A percentile compares a stretch with the other conserved stretches of the same genome.
Evolutionary conservation across 2,888 invertebrate genomes (phyloP).

Genomic region (Oscheius myriophilus): DNA sequence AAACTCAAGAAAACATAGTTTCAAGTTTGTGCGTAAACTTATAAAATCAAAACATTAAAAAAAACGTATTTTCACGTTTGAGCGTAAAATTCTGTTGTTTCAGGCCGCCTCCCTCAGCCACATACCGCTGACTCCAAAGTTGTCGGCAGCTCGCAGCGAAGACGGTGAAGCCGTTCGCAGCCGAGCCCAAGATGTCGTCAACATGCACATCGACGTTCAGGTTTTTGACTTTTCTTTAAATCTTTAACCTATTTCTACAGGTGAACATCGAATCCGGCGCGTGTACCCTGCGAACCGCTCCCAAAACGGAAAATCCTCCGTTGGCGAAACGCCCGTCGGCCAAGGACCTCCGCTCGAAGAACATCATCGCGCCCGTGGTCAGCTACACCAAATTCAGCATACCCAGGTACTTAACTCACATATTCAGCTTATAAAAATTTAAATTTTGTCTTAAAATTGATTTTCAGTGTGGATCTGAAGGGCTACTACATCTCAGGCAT

Average conservation of each 20-base stretch:
- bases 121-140: background rate
- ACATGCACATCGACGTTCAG: conserved; percentile 66
- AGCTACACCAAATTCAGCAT: conserved; percentile 46
- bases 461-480: conserved; percentile 82
- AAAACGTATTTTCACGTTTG: no score
- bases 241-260: no score
- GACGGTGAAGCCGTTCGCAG: background rate
- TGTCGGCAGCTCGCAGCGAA: background rate
- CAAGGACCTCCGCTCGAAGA: conserved; percentile 42
- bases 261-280: conserved; percentile 63
- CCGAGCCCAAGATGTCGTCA: conserved; percentile 59
- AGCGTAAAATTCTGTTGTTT: no score
- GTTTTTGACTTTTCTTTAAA: conserved; percentile 9
- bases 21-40: no score
- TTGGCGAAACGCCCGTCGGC: conserved; percentile 51
- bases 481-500: conserved; percentile 72
- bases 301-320: conserved; percentile 28
- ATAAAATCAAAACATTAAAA: no score
- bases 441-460: no score
- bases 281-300: conserved; percentile 61
- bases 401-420: conserved; percentile 30
- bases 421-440: no score
- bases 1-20: no score
- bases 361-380: conserved; percentile 34
- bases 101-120: background rate